phyloP scores from a whole-genome alignment of 2,113 vertebrate species.

The Sitta europaea region DNA sequence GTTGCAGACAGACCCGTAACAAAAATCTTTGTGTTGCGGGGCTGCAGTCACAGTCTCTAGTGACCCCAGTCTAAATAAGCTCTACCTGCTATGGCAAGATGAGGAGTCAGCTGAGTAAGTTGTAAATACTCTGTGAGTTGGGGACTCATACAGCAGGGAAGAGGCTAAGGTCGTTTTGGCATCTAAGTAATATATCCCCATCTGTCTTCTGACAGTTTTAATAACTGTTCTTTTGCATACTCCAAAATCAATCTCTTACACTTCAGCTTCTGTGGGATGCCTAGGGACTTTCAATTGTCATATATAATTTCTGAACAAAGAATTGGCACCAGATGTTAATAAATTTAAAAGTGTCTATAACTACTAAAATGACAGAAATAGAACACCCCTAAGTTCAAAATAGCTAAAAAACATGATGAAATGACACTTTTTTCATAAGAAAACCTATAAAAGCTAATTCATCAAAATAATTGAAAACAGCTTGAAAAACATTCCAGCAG shows the following conservation, averaged over 20 bases:
- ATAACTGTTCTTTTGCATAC: background rate
- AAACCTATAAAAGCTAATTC: background rate
- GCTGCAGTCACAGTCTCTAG: background rate
- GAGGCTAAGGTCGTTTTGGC: background rate
- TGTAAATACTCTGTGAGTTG: background rate
- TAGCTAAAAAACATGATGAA: background rate
- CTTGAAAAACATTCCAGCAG: background rate
- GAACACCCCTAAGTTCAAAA: background rate
- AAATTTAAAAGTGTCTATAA: background rate
- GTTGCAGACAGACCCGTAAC: background rate
- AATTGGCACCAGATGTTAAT: background rate
- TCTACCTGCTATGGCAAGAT: rapidly evolving
- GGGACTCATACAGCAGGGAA: background rate
- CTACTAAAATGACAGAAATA: background rate
- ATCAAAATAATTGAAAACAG: background rate
- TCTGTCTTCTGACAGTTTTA: background rate
- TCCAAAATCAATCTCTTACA: background rate
- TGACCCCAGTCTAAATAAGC: background rate
- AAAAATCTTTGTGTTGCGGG: background rate
- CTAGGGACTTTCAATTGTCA: background rate
- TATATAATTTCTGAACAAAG: conserved; percentile 19
- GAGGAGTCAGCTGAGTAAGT: background rate
- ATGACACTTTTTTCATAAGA: background rate
- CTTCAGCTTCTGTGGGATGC: background rate
- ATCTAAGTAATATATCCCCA: background rate